Evolutionary conservation across 2,797 vertebrate species (phyloP), one percentile per base, ranked within the genome.

Genomic region (Gymnothorax reevesii): DNA sequence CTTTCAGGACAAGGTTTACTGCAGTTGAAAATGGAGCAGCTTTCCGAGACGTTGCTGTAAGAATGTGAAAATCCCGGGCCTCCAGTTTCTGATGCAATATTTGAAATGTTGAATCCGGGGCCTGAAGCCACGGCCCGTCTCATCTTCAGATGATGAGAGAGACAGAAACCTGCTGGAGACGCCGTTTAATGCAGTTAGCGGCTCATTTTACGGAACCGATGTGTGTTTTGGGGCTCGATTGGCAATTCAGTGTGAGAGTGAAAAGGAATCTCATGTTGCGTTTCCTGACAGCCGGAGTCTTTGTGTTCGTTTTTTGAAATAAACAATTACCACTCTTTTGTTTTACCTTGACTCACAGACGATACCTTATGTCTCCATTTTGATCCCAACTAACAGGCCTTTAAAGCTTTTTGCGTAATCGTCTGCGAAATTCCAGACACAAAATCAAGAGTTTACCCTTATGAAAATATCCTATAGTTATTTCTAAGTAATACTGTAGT

Each of bases 71-170:
- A 54, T 80, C 77, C 25, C 52, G 55, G 54, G 49, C 55, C 49
- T 80, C 7, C 10, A 52, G 2, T 75, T 83, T 59, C 69, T 84
- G 8, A 27, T 60, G n/a, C 55, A 25, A 42, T 33, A 83, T 83
- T 62, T 79, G 57, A 62, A 57, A 9, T 66, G 20, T n/a, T 57
- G 69, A 49, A 66, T 79, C 59, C 2, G 20, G 33, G 0, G 82
- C 86, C 86, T 66, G 25, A 69, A 33, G 82, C 86, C 79, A 57
- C 59, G 69, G 22, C 15, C 71, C 79, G 66, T 79, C 71, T 62
- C 25, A 79, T 49, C 82, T 55, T 83, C 33, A n/a, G 42, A 22
- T 79, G n/a, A 8, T 42, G 15, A 25, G 80, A 57, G 55, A 84
- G 57, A 73, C 15, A n/a, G 49, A 25, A 13, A 85, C 66, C 57